Evolutionary conservation across 2,888 invertebrate genomes (phyloP).

Genomic region (Acleris sparsana): DNA sequence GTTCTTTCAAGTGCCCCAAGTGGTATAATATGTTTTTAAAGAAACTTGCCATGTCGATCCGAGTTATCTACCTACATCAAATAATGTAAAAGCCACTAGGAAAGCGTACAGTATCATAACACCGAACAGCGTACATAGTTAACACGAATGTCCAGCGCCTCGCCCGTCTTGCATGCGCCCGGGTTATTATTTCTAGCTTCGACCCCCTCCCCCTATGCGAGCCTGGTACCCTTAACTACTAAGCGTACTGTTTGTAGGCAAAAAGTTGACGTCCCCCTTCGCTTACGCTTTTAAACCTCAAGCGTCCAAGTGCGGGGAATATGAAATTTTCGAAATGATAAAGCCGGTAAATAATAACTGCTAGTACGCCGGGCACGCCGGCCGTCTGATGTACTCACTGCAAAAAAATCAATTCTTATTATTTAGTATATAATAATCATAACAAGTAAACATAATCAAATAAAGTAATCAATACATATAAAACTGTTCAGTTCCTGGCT

Average conservation of each 20-base stretch:
- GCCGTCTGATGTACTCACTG: conserved; percentile 58
- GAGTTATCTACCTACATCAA: neutral
- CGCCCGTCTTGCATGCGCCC: conserved; percentile 70
- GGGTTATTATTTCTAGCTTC: conserved; percentile 79
- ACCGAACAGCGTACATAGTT: conserved; percentile 20
- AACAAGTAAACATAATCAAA: too few relatives aligned
- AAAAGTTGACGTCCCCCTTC: conserved; percentile 69
- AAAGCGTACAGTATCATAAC: conserved; percentile 16
- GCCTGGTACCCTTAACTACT: conserved; percentile 58
- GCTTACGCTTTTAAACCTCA: conserved; percentile 82
- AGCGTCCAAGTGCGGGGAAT: conserved; percentile 83
- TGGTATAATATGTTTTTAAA: neutral
- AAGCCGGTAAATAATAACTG: conserved; percentile 84
- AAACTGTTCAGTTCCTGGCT: too few relatives aligned
- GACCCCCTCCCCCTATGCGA: conserved; percentile 66
- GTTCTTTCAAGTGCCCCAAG: neutral
- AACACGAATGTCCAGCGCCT: conserved; percentile 52
- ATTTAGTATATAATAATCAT: neutral
- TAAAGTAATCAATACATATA: too few relatives aligned
- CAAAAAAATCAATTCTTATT: conserved; percentile 41
- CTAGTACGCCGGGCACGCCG: conserved; percentile 75
- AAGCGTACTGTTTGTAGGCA: conserved; percentile 75
- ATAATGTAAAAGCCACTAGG: neutral
- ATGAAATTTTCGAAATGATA: conserved; percentile 84
- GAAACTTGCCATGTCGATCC: too few relatives aligned